These are phyloP conservation scores for Okapia johnstoni DNA, from an alignment of 2,113 vertebrate species.

Conservation along the genomic window DNA sequence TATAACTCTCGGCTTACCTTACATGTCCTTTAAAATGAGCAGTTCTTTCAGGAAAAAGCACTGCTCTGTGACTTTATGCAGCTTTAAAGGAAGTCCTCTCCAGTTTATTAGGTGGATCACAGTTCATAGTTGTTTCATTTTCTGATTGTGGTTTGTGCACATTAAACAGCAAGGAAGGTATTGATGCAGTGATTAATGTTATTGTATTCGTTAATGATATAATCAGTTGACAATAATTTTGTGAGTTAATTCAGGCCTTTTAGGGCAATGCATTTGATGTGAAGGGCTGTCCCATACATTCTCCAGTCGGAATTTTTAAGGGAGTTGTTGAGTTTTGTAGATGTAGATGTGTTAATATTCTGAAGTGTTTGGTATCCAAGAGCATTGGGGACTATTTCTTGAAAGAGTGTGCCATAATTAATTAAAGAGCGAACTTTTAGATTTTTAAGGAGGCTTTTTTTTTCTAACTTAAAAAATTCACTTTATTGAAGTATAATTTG, in stretches of 20 bases:
- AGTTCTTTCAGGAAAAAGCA: not conserved
- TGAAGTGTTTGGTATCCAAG: not conserved
- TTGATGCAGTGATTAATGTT: not conserved
- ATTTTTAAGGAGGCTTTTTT: not conserved
- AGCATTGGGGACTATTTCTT: not conserved
- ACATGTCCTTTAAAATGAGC: conserved; percentile 49
- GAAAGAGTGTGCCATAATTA: not conserved
- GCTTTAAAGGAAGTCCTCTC: not conserved
- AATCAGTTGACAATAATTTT: not conserved
- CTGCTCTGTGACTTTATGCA: not conserved
- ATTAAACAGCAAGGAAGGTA: not conserved
- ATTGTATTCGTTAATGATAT: not conserved
- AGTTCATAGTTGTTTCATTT: not conserved
- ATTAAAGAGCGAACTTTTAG: not conserved
- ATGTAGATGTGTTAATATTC: not conserved
- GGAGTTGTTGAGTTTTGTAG: not conserved
- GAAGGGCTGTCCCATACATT: not conserved
- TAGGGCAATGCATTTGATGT: not conserved
- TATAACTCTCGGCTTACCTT: conserved; percentile 70
- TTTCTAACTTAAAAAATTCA: not conserved
- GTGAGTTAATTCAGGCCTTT: not conserved
- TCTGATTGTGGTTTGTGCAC: not conserved
- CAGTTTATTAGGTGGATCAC: not conserved
- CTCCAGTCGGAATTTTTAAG: not conserved
- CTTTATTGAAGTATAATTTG: not conserved